Evolutionary conservation across 2,888 invertebrate genomes (phyloP), one percentile per base, ranked within the genome.

Genomic region (Nipponacmea schrenckii): DNA sequence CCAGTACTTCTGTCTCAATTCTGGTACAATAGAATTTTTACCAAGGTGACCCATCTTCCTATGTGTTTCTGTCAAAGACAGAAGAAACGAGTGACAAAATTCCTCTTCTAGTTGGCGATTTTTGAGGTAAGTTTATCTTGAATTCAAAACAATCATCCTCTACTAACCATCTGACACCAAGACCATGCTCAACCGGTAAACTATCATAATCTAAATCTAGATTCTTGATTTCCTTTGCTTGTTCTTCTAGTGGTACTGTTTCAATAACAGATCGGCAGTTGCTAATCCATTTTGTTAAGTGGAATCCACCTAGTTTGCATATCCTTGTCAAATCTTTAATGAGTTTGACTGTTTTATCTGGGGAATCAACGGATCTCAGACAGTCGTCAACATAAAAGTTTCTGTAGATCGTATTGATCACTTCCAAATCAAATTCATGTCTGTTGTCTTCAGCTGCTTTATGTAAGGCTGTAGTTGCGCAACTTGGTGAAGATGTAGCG

Each of bases 371-470:
- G 12, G 73, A 76, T 46, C 65, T 74, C 64, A 76, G 46, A 45
- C 72, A 74, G 64, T 76, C 74, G 63, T 74, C 74, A 1, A 72
- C 72, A 27, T 76, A 76, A 44, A 76, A 74, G 46, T 76, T 76
- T 31, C 31, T 31, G 31, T 31, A 31, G 2, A 31, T 31, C 2
- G 31, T 31, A 31, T 31, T 31, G 31, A 31, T 31, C 3, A 31
- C 31, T 31, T 76, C 73, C 14, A 48, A 44, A 0, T 65, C 20
- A 39, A 65, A 65, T 17, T 65, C 65, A 4, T 65, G 17, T 15
- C 46, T 15, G 15, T 65, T 31, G 20, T 65, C 65, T 20, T 39
- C 8, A 8, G 65, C 44, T 20, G 65, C 46, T 39, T 65, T 65
- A 44, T 46, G 17, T 8, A 65, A 26, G 2, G 65, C 65, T 7